Base-by-base conservation (phyloP, 2,888 invertebrate genomes). In the Synanthedon andrenaeformis region DNA sequence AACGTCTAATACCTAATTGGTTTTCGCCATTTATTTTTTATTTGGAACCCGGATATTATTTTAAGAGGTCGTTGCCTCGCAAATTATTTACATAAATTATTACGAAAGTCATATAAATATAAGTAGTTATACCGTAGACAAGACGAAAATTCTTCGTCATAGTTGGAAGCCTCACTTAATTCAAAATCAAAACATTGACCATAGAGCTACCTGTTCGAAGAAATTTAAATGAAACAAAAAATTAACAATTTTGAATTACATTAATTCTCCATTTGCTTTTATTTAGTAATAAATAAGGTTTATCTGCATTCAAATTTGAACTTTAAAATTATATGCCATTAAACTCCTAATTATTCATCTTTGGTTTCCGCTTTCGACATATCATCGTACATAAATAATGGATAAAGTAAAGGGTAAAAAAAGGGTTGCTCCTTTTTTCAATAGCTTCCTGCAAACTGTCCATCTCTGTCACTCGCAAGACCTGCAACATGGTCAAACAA, bases 391-490 rank as follows among this genome's bases (percentile, higher is more conserved):
- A 70, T 79, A 77, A 82, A 80, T 80, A 83, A 81, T 78, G 74
- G 76, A 79, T 79, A 79, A 76, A 35, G 35, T 67, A 82, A 79
- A 83, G 87, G 85, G 82, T 79, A 72, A 79, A 74, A 35, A 82
- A 85, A 86, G 87, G 87, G 84, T 85, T 84, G 81, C 76, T 79
- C 79, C 82, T 87, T 87, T 85, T 87, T 85, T 79, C 72, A 77
- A 76, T 74, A 73, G 80, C 82, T 85, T 86, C 86, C 86, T 84
- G 81, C 78, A 74, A 72, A 64, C 65, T 59, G 55, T 58, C 59
- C 61, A 63, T 82, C 84, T 68, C 74, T 65, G 57, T 83, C 75
- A 60, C 69, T 59, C 76, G 53, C 13, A n/a, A 10, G 35, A 51
- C 8, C 41, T 28, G 57, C 52, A 49, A 42, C 49, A 53, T 55